Base-by-base conservation (phyloP, 2,113 vertebrate species). In the Proterorhinus semilunaris region DNA sequence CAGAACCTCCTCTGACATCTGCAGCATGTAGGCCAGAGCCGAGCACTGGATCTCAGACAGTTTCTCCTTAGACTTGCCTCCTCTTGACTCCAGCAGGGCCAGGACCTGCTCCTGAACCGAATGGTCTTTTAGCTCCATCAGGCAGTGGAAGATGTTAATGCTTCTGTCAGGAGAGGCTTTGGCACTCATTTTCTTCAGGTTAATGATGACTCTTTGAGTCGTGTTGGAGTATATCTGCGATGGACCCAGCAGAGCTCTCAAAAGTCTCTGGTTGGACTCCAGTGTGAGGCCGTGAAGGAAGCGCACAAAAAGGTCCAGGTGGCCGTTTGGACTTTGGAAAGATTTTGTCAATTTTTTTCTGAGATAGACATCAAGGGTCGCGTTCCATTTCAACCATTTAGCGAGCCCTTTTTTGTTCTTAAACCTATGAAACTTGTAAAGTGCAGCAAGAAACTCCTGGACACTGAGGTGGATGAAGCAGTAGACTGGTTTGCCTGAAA, bases 241-340 rank as follows among this genome's bases (percentile, higher is more conserved):
- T 44, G 58, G 43, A 61, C 15, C 13, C 58, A 61, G 13, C 13
- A 61, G 42, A 61, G 1, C 43, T 61, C 15, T 45, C 58, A 61
- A 7, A 42, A 61, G 58, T 4, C 13, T n/a, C 36, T 61, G 58
- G 43, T 61, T 61, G 58, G 58, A 61, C 58, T 61, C 58, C 58
- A 61, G 42, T 6, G 13, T 15, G 8, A 61, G 58, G 13, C 58
- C 58, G 5, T 61, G 58, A 13, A 61, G 58, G 7, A 61, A 61
- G 42, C 58, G 58, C 58, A 61, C 58, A 45, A 61, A 61, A 15
- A 61, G 15, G 15, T 61, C 58, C 58, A 61, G 58, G 58, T 61
- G 58, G 7, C 58, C 58, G 16, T 61, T 61, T 61, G 58, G 58
- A 61, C 58, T 61, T n/a, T 61, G 1, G 10, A 61, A 44, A 44